Conservation (phyloP, 2,797 vertebrate genomes). For the Cynopterus sphinx region DNA sequence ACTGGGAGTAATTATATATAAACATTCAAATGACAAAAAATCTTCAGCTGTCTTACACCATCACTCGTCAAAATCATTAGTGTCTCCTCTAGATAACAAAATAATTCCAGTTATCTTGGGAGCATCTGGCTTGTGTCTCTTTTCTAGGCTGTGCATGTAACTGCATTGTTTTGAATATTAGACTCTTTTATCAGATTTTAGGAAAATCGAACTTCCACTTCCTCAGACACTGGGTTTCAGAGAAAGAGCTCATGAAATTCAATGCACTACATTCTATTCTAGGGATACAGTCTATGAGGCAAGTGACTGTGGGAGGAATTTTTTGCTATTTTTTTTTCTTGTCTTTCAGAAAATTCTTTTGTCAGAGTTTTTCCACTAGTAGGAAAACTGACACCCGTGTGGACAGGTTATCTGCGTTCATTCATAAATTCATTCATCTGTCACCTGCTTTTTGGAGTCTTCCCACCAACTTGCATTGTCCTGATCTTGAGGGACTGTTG, state of each 20-base stretch:
- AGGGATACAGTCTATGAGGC: not conserved
- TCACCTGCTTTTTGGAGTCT: not conserved
- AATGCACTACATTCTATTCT: not conserved
- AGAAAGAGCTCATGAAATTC: not conserved
- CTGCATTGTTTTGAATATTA: not conserved
- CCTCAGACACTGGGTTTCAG: not conserved
- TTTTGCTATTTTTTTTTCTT: not conserved
- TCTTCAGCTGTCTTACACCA: not conserved
- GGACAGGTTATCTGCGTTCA: not conserved
- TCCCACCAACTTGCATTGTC: not conserved
- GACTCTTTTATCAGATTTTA: constrained; percentile 39
- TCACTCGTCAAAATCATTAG: not conserved
- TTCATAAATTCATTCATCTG: not conserved
- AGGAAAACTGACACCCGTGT: not conserved
- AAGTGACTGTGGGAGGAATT: not conserved
- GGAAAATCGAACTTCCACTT: not conserved
- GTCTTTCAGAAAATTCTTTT: not conserved
- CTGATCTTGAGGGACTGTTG: not conserved
- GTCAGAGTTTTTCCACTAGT: not conserved
- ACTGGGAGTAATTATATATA: not conserved
- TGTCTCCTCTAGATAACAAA: not conserved
- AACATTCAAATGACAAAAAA: not conserved
- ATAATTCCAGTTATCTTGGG: not conserved
- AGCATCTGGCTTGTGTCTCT: not conserved
- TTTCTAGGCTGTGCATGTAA: not conserved